Evolutionary conservation across 2,797 vertebrate genomes (phyloP), one percentile per base, ranked within the genome.

Genomic region (Menidia menidia): DNA sequence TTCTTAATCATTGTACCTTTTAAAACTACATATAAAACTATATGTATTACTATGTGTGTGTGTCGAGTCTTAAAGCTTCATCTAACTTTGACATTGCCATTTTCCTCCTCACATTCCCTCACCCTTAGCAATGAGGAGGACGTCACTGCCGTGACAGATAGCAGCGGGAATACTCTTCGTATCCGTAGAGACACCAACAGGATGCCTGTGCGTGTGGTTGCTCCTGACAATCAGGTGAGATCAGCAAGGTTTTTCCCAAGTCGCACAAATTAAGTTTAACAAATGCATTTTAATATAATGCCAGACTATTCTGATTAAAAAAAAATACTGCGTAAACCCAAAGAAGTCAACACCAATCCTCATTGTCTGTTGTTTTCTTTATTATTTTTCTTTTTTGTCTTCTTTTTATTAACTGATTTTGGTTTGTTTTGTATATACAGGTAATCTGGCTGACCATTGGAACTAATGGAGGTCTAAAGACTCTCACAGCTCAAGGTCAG

Each of bases 391-490:
- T 25, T 25, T 25, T 25, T 25, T 25, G 25, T 25, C 25, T 25
- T 25, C 25, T 25, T 25, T 25, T 25, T 25, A 25, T 25, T 25
- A 25, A 25, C 25, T 56, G 4, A 5, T 7, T 30, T 58, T 19
- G 18, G 4, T 58, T 8, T 16, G 4, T 48, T 4, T 25, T 72
- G 25, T 78, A 12, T 60, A 14, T 75, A 2, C n/a, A 93, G 92
- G 96, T 99, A 64, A 99, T 99, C 83, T 99, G 97, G 97, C 66
- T 99, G 83, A 98, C 97, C 0, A 98, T 99, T 25, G 97, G 98
- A 25, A 99, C 98, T 33, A 99, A 99, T 0, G 97, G 97, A 0
- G 97, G 97, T 61, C 89, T 99, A 73, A 99, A 99, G 88, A 96
- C 95, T 81, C 96, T 99, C 84, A 98, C 97, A 0, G 96, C 97